phyloP scores from a whole-genome alignment of 2,888 invertebrate genomes.

The Epistrophe eligans region DNA sequence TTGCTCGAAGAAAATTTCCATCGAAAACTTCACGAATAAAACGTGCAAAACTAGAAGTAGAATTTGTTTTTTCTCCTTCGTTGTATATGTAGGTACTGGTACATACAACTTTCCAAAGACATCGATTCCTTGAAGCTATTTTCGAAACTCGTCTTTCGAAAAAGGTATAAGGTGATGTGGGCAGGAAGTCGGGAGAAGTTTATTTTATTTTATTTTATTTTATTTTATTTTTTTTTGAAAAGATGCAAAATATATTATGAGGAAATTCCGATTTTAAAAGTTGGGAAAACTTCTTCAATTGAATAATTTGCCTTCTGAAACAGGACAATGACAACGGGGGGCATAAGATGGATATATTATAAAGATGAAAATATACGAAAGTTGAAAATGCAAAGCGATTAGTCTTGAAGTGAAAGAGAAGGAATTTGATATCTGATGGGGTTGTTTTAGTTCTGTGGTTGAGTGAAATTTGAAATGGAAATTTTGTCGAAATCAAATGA shows the following conservation, averaged over 20 bases:
- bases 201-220: neutral
- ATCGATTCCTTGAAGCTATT: slow-evolving; percentile 47
- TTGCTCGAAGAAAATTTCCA: slow-evolving; percentile 27
- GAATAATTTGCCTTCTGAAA: slow-evolving; percentile 48
- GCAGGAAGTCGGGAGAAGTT: neutral
- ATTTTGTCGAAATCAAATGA: slow-evolving; percentile 13
- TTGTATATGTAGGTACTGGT: too few relatives aligned
- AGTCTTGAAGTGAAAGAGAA: slow-evolving; percentile 9
- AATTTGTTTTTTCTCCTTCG: neutral
- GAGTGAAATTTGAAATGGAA: slow-evolving; percentile 25
- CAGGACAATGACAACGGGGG: slow-evolving; percentile 30
- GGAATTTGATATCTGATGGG: slow-evolving; percentile 2
- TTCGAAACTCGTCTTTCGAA: slow-evolving; percentile 1
- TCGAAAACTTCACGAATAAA: slow-evolving; percentile 26
- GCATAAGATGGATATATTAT: slow-evolving; percentile 41
- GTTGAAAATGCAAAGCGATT: slow-evolving; percentile 47
- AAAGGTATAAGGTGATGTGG: neutral
- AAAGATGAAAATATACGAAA: slow-evolving; percentile 4
- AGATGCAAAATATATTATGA: slow-evolving; percentile 27
- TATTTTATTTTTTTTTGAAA: neutral
- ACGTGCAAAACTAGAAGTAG: slow-evolving; percentile 32
- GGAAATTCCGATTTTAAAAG: slow-evolving; percentile 59
- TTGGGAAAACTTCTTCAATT: slow-evolving; percentile 58
- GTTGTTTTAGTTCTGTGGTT: slow-evolving; percentile 18
- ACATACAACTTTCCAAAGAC: slow-evolving; percentile 19